Evolutionary conservation across 2,113 vertebrate genomes (phyloP), one percentile per base, ranked within the genome.

Genomic region (Clarias macrocephalus): DNA sequence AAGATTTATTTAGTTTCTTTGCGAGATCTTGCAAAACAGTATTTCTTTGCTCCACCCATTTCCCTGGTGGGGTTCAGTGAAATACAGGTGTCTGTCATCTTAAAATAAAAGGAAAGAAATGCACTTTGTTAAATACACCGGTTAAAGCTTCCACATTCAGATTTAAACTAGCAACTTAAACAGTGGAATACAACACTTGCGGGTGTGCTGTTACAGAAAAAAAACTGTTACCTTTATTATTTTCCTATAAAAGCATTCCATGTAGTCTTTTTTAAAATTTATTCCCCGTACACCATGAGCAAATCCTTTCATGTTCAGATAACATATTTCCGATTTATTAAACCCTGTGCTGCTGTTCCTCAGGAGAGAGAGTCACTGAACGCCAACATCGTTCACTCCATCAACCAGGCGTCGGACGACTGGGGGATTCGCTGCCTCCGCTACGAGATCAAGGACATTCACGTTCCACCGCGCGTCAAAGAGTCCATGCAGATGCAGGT

Each of bases 401-500:
- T 99, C 91, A 99, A 99, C 94, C 97, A 98, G 93, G 98, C 98
- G 0, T 95, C 98, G 0, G 97, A 99, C 52, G 97, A 93, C 5
- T 99, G 98, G 98, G 98, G 98, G 19, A 99, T 99, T 90, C 96
- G 96, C 13, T 99, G 98, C 89, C 95, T 99, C 23, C 96, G 98
- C 25, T 99, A 99, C 0, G 98, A 99, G 93, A 99, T 99, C 92
- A 99, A 99, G 92, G 97, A 99, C 89, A 99, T 99, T 81, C 96
- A 99, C 0, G 97, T 99, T n/a, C 98, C 98, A 0, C 97, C 97
- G 0, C 96, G 97, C 0, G 97, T 99, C 87, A 98, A 98, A 90
- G 98, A 99, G 52, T 98, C 98, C 84, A 99, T 99, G 98, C 98
- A 99, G 93, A 99, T 99, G 97, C 98, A 99, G 97, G 98, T 98